A percentile compares a stretch with the other conserved stretches of the same genome.
phyloP scores from a whole-genome alignment of 2,888 invertebrate species.

The Scaptomyza flava region DNA sequence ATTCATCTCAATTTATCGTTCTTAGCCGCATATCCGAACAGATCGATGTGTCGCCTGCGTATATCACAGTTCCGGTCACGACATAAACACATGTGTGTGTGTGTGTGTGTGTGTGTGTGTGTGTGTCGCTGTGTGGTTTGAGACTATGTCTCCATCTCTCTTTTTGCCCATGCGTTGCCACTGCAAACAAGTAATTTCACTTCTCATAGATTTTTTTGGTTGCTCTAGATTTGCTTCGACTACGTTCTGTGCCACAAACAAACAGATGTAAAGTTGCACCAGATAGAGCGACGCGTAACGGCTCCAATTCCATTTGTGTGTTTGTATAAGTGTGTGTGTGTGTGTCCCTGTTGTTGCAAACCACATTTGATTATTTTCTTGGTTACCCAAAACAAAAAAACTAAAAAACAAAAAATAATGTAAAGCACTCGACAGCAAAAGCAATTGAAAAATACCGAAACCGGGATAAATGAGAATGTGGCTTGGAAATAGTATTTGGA shows the following conservation, averaged over 20 bases:
- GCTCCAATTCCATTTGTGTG: slow-evolving; percentile 26
- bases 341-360: slow-evolving; percentile 8
- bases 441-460: slow-evolving; percentile 35
- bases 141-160: slow-evolving; percentile 5
- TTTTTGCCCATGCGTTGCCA: slow-evolving; percentile 36
- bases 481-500: slow-evolving; percentile 10
- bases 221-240: slow-evolving; percentile 1
- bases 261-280: slow-evolving; percentile 58
- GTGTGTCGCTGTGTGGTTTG: background rate
- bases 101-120: background rate
- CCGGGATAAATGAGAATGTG: slow-evolving; percentile 11
- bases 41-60: slow-evolving; percentile 69
- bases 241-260: slow-evolving; percentile 29
- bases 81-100: slow-evolving; percentile 1
- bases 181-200: slow-evolving; percentile 73
- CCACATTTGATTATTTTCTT: slow-evolving; percentile 60
- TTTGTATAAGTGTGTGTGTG: slow-evolving; percentile 9
- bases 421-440: slow-evolving; percentile 24
- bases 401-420: background rate
- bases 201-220: slow-evolving; percentile 72
- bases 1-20: slow-evolving; percentile 78
- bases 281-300: slow-evolving; percentile 33
- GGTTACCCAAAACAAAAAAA: slow-evolving; percentile 9
- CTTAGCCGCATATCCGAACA: slow-evolving; percentile 56
- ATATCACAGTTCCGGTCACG: slow-evolving; percentile 46